Evolutionary conservation across 2,888 invertebrate species (phyloP), one percentile per base, ranked within the genome.

Genomic region (Agonum fuliginosum): DNA sequence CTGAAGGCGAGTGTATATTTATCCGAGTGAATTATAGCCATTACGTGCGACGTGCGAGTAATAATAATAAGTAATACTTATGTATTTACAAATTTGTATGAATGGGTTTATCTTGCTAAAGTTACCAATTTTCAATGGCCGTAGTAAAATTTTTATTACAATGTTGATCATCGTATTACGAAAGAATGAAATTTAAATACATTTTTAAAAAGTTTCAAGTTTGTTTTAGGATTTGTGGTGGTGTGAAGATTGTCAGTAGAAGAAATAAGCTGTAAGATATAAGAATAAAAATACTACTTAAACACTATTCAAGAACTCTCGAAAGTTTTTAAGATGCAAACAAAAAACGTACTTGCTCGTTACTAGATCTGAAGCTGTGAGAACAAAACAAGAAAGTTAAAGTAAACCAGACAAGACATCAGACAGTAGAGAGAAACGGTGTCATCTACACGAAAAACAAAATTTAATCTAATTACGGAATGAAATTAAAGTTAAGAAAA

Each of bases 401-500:
- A 72, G 51, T 72, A 72, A 54, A 34, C 19, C 24, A 51, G 62
- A 46, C 41, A 41, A 69, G 69, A 34, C 51, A 72, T 72, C 72
- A 72, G 51, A 34, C 51, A 54, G 51, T 30, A 54, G 51, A 27
- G 34, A 51, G 20, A 70, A 70, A 70, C 46, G 43, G 41, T 70
- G 46, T 62, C 69, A 34, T 54, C 30, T 30, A 34, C 72, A 72
- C 19, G 37, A 72, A 72, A 51, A 72, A 70, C 69, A 72, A 54
- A 72, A 72, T 51, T 72, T 72, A 72, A 72, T 72, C 54, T 72
- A 72, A 72, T 72, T 72, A 72, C 17, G 34, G 51, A 72, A 72
- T 72, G 51, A 72, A 72, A 72, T 72, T 72, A 72, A 72, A 72
- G 34, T 72, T 30, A 54, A 27, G 72, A 37, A 51, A 72, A 46